Percentiles rank a stretch among this genome's conserved stretches.
Conservation (phyloP, 2,113 vertebrate genomes). For the Etia nguti region DNA sequence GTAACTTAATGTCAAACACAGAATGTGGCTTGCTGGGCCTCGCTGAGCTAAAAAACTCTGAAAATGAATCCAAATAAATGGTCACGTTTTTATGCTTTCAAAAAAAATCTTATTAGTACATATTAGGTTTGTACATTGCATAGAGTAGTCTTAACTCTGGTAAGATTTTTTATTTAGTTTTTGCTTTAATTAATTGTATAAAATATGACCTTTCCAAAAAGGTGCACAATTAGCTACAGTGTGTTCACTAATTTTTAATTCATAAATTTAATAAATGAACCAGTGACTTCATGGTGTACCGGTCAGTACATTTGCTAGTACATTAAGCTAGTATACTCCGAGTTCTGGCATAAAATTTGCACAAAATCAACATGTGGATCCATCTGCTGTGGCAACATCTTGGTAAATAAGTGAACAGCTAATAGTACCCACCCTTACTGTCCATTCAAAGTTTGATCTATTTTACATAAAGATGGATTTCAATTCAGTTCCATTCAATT, state of each 20-base stretch:
- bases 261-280: not conserved
- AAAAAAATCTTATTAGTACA: not conserved
- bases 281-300: not conserved
- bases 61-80: not conserved
- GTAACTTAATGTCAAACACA: not conserved
- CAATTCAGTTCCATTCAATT: not conserved
- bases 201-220: not conserved
- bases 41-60: not conserved
- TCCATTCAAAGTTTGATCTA: not conserved
- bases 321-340: too few species aligned
- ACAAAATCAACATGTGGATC: not conserved
- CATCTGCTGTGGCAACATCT: not conserved
- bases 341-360: not conserved
- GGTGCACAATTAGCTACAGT: rapidly evolving
- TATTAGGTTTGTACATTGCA: not conserved
- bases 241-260: not conserved
- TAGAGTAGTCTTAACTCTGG: not conserved
- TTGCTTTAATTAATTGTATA: not conserved
- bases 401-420: not conserved
- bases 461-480: not conserved
- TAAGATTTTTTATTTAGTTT: not conserved
- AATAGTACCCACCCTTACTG: not conserved
- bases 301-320: not conserved
- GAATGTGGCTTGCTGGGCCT: not conserved
- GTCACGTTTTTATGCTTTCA: not conserved